Evolutionary conservation across 2,797 vertebrate genomes (phyloP), one percentile per base, ranked within the genome.

Genomic region (Catharus ustulatus): DNA sequence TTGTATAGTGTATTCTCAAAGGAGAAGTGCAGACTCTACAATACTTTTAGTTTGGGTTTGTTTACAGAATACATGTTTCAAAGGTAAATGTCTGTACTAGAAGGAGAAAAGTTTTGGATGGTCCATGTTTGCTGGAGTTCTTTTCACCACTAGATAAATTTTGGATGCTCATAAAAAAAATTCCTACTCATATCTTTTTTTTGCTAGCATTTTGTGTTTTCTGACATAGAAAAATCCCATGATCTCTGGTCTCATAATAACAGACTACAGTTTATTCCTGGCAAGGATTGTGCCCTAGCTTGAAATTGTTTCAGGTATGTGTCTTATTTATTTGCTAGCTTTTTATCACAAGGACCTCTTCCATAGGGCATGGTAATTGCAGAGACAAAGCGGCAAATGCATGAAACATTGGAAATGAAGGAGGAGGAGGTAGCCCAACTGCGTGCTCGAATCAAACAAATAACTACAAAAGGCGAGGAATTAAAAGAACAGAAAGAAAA

Each of bases 371-470:
- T 99, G 99, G 99, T 99, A 49, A 99, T 99, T 83, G 99, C 99
- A 49, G 99, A 99, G 98, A 99, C 99, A 38, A 99, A 99, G 97
- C 98, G 99, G 20, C 99, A 99, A 96, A 99, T 99, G 99, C 99
- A 99, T 9, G 99, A 99, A 96, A 99, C 99, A 0, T 74, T 99
- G 96, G 99, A 99, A 97, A 98, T 99, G 97, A 99, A 99, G 95
- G 99, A 99, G 97, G 99, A 99, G 45, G 99, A 99, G 97, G 97
- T 99, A 13, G 98, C 98, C 49, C 98, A 99, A 76, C 98, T 99
- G 52, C 98, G 98, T 58, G 97, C 98, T 96, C 98, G 97, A 55
- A 97, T 99, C 94, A 99, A 99, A 92, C 98, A 99, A 95, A 86
- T 98, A 27, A 97, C 98, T 49, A 92, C 95, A 40, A 98, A 99